Base-by-base conservation (phyloP, 1,140 invertebrate genomes). In the Mya arenaria region DNA sequence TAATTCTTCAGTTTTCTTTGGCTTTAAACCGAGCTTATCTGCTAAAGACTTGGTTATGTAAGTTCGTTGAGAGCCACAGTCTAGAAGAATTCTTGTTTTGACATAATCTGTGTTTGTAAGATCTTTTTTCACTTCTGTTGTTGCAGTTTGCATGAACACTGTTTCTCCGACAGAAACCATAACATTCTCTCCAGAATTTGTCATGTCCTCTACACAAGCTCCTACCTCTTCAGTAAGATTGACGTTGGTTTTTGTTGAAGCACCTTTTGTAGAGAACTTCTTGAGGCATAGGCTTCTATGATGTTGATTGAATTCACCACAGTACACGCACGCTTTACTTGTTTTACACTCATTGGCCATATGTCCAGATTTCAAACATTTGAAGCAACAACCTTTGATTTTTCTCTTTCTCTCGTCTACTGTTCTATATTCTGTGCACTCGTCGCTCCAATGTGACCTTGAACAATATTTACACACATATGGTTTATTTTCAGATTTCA, bases 221-320 rank as follows among this genome's bases (percentile, higher is more conserved):
- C 60, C 25, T 62, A 15, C 30, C n/a, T 23, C 60, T 62, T 2
- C 32, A 62, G 19, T 34, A 62, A 28, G 19, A 62, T 34, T 28
- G 28, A 19, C 19, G 19, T 52, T 23, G 48, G 19, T 52, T 52
- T 17, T 23, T n/a, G 48, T 52, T n/a, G 2, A 23, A n/a, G 48
- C 25, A 17, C 10, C 41, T 52, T 17, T 2, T 52, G 2, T 52
- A 52, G 15, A 34, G 41, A 74, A 74, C 37, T 60, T 74, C 34
- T 56, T 74, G 13, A 4, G n/a, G 39, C 71, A 74, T 28, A 74
- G 28, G 37, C 71, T 74, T 60, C 71, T 56, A 39, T 74, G 71
- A 28, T 74, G 52, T 2, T 37, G 32, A 39, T 74, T 62, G 13
- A 10, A 37, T 41, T 74, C 17, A 58, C 71, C 71, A 37, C 71